Percentiles rank a stretch among this genome's conserved stretches.
phyloP scores from a whole-genome alignment of 2,888 invertebrate genomes.

The Andrena hattorfiana region DNA sequence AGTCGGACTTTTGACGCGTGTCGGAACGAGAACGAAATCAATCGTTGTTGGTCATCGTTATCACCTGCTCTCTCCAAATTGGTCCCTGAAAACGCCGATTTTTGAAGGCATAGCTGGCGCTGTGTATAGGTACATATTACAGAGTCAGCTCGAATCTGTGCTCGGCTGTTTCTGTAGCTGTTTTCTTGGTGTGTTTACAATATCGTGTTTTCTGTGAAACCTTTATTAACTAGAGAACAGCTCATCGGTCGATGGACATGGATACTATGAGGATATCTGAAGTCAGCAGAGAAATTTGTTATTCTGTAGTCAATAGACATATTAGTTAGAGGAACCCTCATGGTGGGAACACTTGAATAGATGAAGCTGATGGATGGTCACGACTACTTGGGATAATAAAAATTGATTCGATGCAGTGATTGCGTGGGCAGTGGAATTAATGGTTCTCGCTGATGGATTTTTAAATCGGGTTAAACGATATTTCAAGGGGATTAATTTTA shows the following conservation, averaged over 20 bases:
- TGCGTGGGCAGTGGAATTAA: conserved; percentile 34
- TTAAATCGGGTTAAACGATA: conserved; percentile 31
- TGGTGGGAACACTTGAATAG: neutral
- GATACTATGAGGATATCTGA: neutral
- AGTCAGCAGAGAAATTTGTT: neutral
- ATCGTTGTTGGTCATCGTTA: neutral
- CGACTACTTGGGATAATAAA: conserved; percentile 31
- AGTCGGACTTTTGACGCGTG: conserved; percentile 3
- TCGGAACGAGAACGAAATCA: neutral
- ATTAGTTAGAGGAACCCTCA: neutral
- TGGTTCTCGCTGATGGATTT: conserved; percentile 35
- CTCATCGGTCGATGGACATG: too few relatives aligned
- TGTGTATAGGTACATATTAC: too few relatives aligned
- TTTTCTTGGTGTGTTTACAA: too few relatives aligned
- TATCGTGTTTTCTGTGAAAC: too few relatives aligned
- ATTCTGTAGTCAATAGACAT: neutral
- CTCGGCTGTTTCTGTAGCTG: too few relatives aligned
- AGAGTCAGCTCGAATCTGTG: too few relatives aligned
- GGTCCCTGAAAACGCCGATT: neutral
- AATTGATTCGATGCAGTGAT: conserved; percentile 42
- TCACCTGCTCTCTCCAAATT: conserved; percentile 1
- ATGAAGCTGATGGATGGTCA: conserved; percentile 23
- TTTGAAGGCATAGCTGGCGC: neutral
- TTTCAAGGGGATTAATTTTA: conserved; percentile 28
- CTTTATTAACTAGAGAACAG: too few relatives aligned